Base-by-base conservation (phyloP, 2,797 vertebrate genomes). In the Rallus crepitans region DNA sequence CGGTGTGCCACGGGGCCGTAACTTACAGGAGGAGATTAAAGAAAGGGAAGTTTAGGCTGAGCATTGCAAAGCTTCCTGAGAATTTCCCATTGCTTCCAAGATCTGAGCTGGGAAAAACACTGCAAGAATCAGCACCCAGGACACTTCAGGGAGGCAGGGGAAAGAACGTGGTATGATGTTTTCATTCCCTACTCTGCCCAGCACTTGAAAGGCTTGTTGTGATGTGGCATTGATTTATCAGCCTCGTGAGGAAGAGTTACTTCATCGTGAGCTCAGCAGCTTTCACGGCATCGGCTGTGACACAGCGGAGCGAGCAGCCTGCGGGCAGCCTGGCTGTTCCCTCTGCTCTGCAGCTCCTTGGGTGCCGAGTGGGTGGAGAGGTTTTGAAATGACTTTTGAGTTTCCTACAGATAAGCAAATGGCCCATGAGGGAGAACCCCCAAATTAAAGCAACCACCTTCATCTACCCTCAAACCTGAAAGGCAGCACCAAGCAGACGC, bases 1-100 rank as follows among this genome's bases (percentile, higher is more conserved):
- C 1, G 17, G 12, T 12, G 2, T 55, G 73, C 77, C 68, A 59
- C 12, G 1, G n/a, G 37, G 27, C 16, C 6, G 53, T 5, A 45
- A 92, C 45, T 52, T 65, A 37, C 1, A 87, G 91, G 7, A 63
- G 37, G 73, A 90, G 89, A 92, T 90, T 87, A 95, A 94, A 77
- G 94, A 37, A 87, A 72, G 70, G 92, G 94, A 95, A 94, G 92
- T 95, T 95, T 84, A 87, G 89, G 86, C 79, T 90, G 89, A 64
- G 5, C 28, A 47, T 81, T 35, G 35, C 33, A 40, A 78, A 73
- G 83, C 79, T 87, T 90, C 89, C 89, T 25, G 82, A 64, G 70
- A 78, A 28, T 30, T 52, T 69, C 92, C 78, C 82, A 21, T 3
- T 5, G 33, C 68, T 42, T 47, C 64, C 0, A 0, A 52, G 91